Evolutionary conservation across 2,888 invertebrate genomes (phyloP), one percentile per base, ranked within the genome.

Genomic region (Epistrophella euchroma): DNA sequence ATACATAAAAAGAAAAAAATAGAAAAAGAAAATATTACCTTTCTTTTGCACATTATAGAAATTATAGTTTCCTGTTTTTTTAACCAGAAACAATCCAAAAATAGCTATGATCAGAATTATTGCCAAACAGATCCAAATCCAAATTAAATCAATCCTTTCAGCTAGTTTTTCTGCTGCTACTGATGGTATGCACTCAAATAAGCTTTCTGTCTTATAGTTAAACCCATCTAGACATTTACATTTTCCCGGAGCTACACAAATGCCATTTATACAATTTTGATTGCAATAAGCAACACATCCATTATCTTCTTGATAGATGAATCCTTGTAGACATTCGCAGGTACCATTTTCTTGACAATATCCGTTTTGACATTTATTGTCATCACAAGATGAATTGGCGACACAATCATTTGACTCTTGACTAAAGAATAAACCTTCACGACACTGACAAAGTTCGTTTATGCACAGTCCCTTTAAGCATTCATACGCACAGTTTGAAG

Each of bases 221-320:
- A 60, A 60, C 2, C 60, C 60, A 3, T 60, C 22, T 2, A 25
- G 1, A 40, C 60, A 60, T 15, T 60, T 11, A 25, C 60, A 60
- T 25, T 60, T 13, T 9, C 25, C 19, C 5, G 60, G 60, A 15
- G 22, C 60, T 1, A 60, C n/a, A 7, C 60, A 60, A 13, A 25
- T 25, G 19, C 60, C 19, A 43, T 60, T 60, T 22, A 40, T 40
- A 4, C 60, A 60, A 2, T 43, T 22, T 40, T 13, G 19, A 9
- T 60, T 40, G n/a, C 60, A 60, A 7, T 25, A 6, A 15, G 40
- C 40, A n/a, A 43, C 13, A 25, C 60, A 60, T 2, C 13, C 58
- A 5, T 19, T 2, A 13, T 19, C 17, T 5, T 22, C 0, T 19
- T 60, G 5, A 15, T 37, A 17, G 6, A 22, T 4, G 19, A 35